Base-by-base conservation (phyloP, 2,888 invertebrate species). In the Miltochrista miniata region DNA sequence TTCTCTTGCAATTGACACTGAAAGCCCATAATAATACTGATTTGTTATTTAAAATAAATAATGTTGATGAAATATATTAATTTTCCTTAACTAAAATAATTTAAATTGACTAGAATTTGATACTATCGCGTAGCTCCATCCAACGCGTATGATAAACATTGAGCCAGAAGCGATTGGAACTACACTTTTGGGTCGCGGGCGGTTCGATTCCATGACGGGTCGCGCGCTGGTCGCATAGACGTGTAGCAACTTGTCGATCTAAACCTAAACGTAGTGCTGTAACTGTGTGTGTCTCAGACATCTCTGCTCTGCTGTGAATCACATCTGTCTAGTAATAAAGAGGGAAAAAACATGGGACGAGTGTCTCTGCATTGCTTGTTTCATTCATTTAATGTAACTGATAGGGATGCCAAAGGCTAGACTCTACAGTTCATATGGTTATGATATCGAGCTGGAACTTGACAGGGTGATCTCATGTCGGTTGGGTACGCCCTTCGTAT, bases 21-120 rank as follows among this genome's bases (percentile, higher is more conserved):
- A 33, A 72, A 74, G 45, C 73, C 73, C 73, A 73, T 73, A 59
- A 55, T 70, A 61, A 48, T 48, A 46, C 44, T 54, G 45, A 50
- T 44, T 30, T 7, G 34, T 36, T 43, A 33, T n/a, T 15, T 33
- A 24, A 30, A 37, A 10, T 46, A 49, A 44, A 36, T 41, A 40
- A 45, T 24, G 33, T 39, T 42, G n/a, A 39, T 30, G 8, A 7
- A 51, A 54, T 54, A 54, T 54, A 54, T 46, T 46, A 49, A 7
- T 5, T 43, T 42, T 45, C 18, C 12, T 54, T 36, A 18, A 50
- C 43, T 43, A 54, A 45, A 48, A 47, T 52, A 52, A 52, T 46
- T 46, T 38, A 51, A 52, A 48, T 30, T 62, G 66, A 66, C 66
- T 66, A 66, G 66, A 65, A 52, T 51, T 35, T 9, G 12, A 44